Base-by-base conservation (phyloP, 1,140 invertebrate genomes). In the Thaumetopoea pityocampa region DNA sequence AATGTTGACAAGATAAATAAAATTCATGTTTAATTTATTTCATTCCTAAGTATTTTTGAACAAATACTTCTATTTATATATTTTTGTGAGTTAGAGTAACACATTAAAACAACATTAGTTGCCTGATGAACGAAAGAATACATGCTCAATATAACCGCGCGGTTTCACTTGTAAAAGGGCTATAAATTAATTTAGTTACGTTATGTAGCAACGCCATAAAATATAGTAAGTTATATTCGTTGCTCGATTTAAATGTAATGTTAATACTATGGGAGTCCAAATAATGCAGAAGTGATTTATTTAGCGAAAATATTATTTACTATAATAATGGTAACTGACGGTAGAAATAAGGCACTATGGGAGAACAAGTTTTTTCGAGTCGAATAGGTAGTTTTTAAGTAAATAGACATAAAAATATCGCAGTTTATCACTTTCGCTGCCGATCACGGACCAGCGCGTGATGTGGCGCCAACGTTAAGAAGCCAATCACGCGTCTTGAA, bases 171-270 rank as follows among this genome's bases (percentile, higher is more conserved):
- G 28, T 23, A 4, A 8, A 28, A 17, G 27, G 10, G 34, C 8
- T 26, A 18, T 16, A 10, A 12, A 7, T 18, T 29, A 11, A 12
- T 19, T 9, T 40, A 40, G 24, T 29, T 9, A 22, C 9, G 9
- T 22, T 18, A 27, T 38, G 26, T 41, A 40, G 45, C 51, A 54
- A 48, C 41, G 40, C 45, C 51, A 44, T 49, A 38, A 35, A 27
- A 17, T 29, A 38, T 26, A 34, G 19, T 11, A 19, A 16, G 19
- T 34, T 40, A 37, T 44, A 19, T 45, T 19, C 29, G 52, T 55
- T 56, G 38, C 43, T 51, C 29, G 28, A 20, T 37, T 37, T 26
- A 32, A 33, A 17, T 33, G 30, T 43, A 19, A 11, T 12, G 8
- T 16, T 12, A 35, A 19, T 36, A 19, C 20, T 16, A 35, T 33